A percentile compares a stretch with the other conserved stretches of the same genome.
Conservation (phyloP, 64 coral and sea anemone species). For the Montipora capricornis region DNA sequence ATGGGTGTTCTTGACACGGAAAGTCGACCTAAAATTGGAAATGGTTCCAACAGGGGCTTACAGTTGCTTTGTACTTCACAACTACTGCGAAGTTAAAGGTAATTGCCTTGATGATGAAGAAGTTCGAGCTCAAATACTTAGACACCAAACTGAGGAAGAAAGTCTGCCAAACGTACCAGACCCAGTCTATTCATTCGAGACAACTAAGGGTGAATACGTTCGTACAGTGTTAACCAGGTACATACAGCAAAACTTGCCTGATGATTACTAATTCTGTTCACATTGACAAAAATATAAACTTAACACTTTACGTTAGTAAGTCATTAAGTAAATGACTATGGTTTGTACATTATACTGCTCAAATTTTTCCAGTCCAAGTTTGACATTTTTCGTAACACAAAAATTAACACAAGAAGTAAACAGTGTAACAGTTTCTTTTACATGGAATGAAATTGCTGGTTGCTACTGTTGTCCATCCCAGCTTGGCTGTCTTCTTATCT, state of each 20-base stretch:
- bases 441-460: constrained; percentile 13
- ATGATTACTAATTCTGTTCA: constrained; percentile 41
- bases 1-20: constrained; percentile 53
- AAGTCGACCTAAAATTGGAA: constrained; percentile 38
- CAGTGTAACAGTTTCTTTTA: constrained; percentile 7
- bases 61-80: constrained; percentile 56
- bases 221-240: constrained; percentile 55
- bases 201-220: constrained; percentile 37
- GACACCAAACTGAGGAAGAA: constrained; percentile 31
- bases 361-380: background rate
- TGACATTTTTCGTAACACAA: background rate
- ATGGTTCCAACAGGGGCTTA: constrained; percentile 44
- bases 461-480: constrained; percentile 22
- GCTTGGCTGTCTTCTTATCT: background rate
- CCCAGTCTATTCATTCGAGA: constrained; percentile 39
- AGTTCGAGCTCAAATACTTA: constrained; percentile 23
- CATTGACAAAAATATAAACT: background rate
- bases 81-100: constrained; percentile 42
- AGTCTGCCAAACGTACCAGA: constrained; percentile 51
- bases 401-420: constrained; percentile 24
- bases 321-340: background rate
- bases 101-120: constrained; percentile 31
- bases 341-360: background rate
- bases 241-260: constrained; percentile 49
- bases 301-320: background rate